phyloP scores from a whole-genome alignment of 2,888 invertebrate genomes.

The Oxystoma pomonae region DNA sequence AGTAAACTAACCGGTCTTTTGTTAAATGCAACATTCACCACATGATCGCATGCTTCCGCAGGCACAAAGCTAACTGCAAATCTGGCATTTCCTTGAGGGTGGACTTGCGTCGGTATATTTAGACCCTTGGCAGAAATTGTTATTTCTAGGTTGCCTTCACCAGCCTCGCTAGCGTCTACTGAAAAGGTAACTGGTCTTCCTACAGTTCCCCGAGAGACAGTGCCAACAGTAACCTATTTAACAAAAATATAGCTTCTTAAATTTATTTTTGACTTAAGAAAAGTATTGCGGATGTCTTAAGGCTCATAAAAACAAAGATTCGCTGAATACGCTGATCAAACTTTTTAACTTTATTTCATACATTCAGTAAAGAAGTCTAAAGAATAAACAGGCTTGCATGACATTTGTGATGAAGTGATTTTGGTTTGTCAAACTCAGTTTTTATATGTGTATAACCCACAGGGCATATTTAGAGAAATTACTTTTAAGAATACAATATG shows the following conservation, averaged over 20 bases:
- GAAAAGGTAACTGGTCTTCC: slow-evolving; percentile 92
- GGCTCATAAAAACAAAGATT: no score
- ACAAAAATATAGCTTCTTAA: not conserved
- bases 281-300: no score
- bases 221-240: slow-evolving; percentile 56
- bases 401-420: no score
- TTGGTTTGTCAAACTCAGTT: no score
- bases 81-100: slow-evolving; percentile 79
- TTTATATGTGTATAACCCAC: no score
- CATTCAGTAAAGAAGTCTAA: no score
- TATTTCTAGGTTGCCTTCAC: slow-evolving; percentile 96
- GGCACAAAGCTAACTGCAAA: slow-evolving; percentile 97
- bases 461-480: no score
- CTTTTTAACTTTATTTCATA: no score
- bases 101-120: slow-evolving; percentile 93
- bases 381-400: no score
- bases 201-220: slow-evolving; percentile 75
- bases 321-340: no score
- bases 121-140: slow-evolving; percentile 91
- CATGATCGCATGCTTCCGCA: slow-evolving; percentile 88
- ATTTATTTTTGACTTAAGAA: not conserved
- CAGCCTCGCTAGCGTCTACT: slow-evolving; percentile 94
- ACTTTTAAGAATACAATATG: no score
- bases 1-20: slow-evolving; percentile 61
- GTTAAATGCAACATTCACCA: slow-evolving; percentile 96